phyloP scores from a whole-genome alignment of 2,888 invertebrate genomes.

The Ceraclea dissimilis region DNA sequence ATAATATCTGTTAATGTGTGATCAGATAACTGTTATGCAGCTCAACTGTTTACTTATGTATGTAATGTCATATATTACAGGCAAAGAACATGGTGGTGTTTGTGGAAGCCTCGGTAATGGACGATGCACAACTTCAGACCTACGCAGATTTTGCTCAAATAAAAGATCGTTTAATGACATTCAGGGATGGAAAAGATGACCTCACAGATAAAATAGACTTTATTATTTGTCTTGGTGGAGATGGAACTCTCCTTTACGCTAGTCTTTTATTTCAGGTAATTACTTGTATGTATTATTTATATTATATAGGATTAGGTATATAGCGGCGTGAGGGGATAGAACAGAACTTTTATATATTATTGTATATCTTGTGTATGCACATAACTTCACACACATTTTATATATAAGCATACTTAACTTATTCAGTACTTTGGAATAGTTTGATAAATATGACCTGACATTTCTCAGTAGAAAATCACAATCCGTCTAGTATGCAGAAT shows the following conservation, averaged over 20 bases:
- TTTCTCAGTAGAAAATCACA: no score
- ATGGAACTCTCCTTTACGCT: slow-evolving; percentile 93
- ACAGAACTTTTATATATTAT: neutral
- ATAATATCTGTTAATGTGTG: slow-evolving; percentile 16
- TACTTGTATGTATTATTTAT: no score
- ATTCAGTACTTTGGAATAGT: no score
- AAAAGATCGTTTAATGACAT: slow-evolving; percentile 79
- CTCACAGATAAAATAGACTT: slow-evolving; percentile 95
- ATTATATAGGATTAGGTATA: neutral
- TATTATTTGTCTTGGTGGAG: slow-evolving; percentile 92
- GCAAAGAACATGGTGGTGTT: slow-evolving; percentile 95
- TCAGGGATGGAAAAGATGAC: slow-evolving; percentile 85
- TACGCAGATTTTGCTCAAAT: slow-evolving; percentile 69
- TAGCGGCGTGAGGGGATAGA: no score
- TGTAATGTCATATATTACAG: slow-evolving; percentile 42
- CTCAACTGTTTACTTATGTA: neutral
- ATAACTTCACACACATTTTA: neutral
- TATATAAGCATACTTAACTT: no score
- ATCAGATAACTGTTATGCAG: no score
- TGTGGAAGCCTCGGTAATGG: slow-evolving; percentile 85
- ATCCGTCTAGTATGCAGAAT: no score
- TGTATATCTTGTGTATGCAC: neutral
- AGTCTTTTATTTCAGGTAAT: slow-evolving; percentile 74
- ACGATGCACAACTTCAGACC: slow-evolving; percentile 69
- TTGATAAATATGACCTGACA: no score